phyloP scores from a whole-genome alignment of 2,797 vertebrate species.

The Hipposideros larvatus region DNA sequence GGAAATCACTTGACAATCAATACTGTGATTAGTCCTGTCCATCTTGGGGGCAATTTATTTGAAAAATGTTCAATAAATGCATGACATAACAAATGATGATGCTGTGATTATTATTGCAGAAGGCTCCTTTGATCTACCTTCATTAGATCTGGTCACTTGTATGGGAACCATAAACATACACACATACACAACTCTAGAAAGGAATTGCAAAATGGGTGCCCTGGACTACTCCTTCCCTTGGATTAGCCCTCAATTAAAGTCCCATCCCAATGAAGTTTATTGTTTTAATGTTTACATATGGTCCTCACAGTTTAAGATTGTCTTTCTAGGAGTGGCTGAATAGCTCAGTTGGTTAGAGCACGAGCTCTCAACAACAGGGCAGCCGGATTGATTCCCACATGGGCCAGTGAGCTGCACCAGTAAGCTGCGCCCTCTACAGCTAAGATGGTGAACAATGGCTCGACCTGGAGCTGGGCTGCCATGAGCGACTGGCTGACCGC shows the following conservation, averaged over 20 bases:
- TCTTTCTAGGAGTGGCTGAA: not conserved
- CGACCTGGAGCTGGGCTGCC: no score
- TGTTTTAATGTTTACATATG: slow-evolving; percentile 12
- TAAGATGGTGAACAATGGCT: no score
- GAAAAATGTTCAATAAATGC: slow-evolving; percentile 39
- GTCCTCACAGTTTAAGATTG: not conserved
- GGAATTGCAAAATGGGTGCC: slow-evolving; percentile 22
- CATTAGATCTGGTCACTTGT: not conserved
- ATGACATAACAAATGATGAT: slow-evolving; percentile 1
- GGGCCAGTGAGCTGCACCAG: no score
- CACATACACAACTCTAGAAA: not conserved
- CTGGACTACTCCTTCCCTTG: slow-evolving; percentile 31
- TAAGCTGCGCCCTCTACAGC: no score
- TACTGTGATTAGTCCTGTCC: not conserved
- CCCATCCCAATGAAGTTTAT: not conserved
- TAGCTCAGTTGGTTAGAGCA: no score
- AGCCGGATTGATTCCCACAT: no score
- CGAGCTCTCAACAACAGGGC: no score
- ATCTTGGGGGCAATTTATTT: not conserved
- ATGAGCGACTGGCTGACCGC: no score
- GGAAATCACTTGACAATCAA: not conserved
- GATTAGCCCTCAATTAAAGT: not conserved
- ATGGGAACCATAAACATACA: not conserved
- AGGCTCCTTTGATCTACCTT: not conserved
- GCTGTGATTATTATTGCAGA: slow-evolving; percentile 51